Evolutionary conservation across 2,113 vertebrate genomes (phyloP).

Genomic region (Nyctereutes procyonoides): DNA sequence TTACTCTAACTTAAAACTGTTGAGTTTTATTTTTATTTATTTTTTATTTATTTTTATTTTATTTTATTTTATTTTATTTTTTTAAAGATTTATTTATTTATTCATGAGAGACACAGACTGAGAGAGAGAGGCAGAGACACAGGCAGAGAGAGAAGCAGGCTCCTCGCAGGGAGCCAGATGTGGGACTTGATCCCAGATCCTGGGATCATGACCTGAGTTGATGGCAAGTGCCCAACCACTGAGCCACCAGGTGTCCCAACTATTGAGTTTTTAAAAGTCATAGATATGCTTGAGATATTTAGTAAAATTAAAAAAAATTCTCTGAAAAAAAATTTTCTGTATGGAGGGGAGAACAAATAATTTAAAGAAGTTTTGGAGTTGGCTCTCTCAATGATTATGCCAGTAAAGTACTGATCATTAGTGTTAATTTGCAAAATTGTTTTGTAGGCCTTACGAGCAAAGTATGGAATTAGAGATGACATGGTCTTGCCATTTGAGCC

Average conservation of each 20-base stretch:
- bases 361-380: constrained; percentile 12
- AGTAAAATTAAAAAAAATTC: not conserved
- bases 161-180: too few species aligned
- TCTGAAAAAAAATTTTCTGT: not conserved
- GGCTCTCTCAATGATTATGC: not conserved
- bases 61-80: too few species aligned
- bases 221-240: too few species aligned
- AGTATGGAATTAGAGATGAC: constrained; percentile 96
- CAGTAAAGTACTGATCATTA: constrained; percentile 32
- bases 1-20: constrained; percentile 29
- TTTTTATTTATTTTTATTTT: not conserved
- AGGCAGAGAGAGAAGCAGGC: too few species aligned
- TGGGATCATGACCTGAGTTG: too few species aligned
- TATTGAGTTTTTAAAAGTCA: constrained; percentile 9
- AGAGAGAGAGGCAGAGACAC: too few species aligned
- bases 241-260: not conserved
- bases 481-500: constrained; percentile 98
- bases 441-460: constrained; percentile 92
- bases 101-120: too few species aligned
- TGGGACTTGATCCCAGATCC: too few species aligned
- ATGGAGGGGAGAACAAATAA: constrained; percentile 8
- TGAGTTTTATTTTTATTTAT: constrained; percentile 42
- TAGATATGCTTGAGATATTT: constrained; percentile 5
- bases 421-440: constrained; percentile 51
- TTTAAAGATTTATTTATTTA: too few species aligned